Evolutionary conservation across 2,113 vertebrate genomes (phyloP).

Genomic region (Raja brachyura): DNA sequence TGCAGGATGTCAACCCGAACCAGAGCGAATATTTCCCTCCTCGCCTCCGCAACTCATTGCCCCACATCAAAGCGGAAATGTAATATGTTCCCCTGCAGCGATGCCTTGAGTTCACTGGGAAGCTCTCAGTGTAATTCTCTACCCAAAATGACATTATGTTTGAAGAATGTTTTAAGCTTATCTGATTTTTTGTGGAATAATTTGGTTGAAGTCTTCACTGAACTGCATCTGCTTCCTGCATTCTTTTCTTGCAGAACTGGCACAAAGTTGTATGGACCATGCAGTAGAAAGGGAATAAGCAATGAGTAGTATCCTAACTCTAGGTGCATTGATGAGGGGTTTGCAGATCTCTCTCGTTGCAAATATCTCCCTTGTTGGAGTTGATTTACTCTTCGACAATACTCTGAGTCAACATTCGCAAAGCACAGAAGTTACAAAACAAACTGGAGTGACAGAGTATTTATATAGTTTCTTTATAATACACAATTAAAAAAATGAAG

Average conservation of each 20-base stretch:
- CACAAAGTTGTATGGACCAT: neutral
- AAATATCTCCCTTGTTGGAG: neutral
- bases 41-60: neutral
- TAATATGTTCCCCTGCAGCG: conserved; percentile 25
- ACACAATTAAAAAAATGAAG: neutral
- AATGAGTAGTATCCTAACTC: neutral
- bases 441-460: neutral
- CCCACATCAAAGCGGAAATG: conserved; percentile 20
- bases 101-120: neutral
- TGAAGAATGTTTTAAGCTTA: conserved; percentile 31
- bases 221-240: conserved; percentile 17
- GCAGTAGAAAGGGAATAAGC: neutral
- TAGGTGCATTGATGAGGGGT: neutral
- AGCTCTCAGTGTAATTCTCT: neutral
- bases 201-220: conserved; percentile 27
- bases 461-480: neutral
- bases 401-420: neutral
- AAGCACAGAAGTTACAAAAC: neutral
- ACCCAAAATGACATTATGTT: neutral
- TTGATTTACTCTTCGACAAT: neutral
- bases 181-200: conserved; percentile 36
- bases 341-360: neutral
- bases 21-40: conserved; percentile 2
- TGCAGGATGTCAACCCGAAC: conserved; percentile 29
- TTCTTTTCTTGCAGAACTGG: neutral